These are phyloP conservation scores for Cuniculus paca DNA, from an alignment of 2,797 vertebrate genomes.

Conservation along the genomic window DNA sequence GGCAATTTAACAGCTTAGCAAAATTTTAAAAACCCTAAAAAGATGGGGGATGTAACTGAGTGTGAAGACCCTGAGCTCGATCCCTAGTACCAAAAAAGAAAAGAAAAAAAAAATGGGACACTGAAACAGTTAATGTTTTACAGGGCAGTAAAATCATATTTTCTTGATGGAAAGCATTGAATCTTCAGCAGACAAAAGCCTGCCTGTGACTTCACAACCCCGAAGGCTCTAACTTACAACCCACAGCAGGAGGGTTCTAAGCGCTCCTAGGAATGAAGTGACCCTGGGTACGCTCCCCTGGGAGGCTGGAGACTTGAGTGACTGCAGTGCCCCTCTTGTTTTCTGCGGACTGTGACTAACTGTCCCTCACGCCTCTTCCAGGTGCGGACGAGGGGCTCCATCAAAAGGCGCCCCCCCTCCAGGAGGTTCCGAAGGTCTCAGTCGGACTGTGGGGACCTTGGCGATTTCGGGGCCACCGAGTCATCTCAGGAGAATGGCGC, in stretches of 20 bases:
- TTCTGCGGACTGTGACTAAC: neutral
- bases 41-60: neutral
- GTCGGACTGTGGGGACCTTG: constrained; percentile 86
- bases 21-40: neutral
- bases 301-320: too few relatives aligned
- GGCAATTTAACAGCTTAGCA: neutral
- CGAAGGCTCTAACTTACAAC: neutral
- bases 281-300: neutral
- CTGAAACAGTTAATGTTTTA: neutral
- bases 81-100: neutral
- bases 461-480: constrained; percentile 71
- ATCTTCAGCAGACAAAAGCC: neutral
- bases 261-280: neutral
- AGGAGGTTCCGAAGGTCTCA: constrained; percentile 89
- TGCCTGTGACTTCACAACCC: neutral
- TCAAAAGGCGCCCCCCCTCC: constrained; percentile 91
- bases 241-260: neutral
- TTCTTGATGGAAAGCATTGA: neutral
- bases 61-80: neutral
- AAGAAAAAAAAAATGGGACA: neutral
- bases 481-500: constrained; percentile 89
- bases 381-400: constrained; percentile 89
- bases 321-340: neutral
- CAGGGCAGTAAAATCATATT: neutral
- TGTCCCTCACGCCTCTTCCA: neutral